Evolutionary conservation across 2,797 vertebrate genomes (phyloP), one percentile per base, ranked within the genome.

Genomic region (Sebastes melanostomus): DNA sequence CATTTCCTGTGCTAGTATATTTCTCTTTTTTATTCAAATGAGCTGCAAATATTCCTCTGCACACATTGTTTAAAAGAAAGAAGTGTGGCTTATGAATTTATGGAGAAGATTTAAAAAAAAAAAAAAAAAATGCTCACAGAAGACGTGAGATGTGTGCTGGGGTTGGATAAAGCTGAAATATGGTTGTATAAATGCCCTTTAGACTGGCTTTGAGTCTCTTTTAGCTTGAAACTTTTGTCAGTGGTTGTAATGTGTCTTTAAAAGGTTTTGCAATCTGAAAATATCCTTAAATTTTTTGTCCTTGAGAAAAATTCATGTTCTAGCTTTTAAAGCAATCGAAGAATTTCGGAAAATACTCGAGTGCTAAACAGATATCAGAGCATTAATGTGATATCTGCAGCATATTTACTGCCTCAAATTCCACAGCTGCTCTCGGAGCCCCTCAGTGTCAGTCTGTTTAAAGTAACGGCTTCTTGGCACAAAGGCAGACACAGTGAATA

Each of bases 401-500:
- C 82, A 82, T 78, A 78, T 89, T 88, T 82, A 73, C 38, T 70
- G 72, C 77, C 73, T 73, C 27, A 76, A 65, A 88, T 85, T 81
- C 80, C 78, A 66, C 81, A 84, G 86, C 89, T 86, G 87, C 83
- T 79, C 60, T 87, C 63, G 1, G 75, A 86, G 90, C 76, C 84
- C 75, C 22, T 73, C 63, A 16, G 86, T 79, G 88, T 86, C 85
- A 72, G 71, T 34, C 70, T 78, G 90, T 88, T 89, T 60, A 78
- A 81, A 83, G 89, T 56, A 74, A 66, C 83, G 66, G 78, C 72
- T 87, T 80, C 79, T 82, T 75, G 82, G 82, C 86, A 90, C 88
- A 87, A 83, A 91, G 84, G 84, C 86, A 86, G 88, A 90, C 88
- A 80, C 86, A 75, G 80, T 75, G 85, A 89, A 86, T 88, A 88